Evolutionary conservation across 64 coral and sea anemone species (phyloP).

Genomic region (Dendronephthya gigantea): DNA sequence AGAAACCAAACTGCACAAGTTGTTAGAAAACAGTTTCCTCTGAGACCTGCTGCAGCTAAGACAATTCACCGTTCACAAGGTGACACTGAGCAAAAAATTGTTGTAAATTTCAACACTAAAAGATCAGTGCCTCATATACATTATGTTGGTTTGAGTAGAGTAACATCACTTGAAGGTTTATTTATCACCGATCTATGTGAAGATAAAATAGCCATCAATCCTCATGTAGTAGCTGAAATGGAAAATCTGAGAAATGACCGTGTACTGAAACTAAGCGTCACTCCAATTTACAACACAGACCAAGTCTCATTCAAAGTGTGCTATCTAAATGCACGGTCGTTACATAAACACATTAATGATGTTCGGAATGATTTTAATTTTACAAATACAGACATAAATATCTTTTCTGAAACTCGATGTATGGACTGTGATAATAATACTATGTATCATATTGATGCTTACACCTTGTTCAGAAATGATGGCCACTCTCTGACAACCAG

Average conservation of each 20-base stretch:
- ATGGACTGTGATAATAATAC: too few species aligned
- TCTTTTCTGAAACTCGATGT: too few species aligned
- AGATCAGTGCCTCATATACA: not conserved
- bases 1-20: not conserved
- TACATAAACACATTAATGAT: slow-evolving; percentile 30
- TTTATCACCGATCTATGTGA: slow-evolving; percentile 26
- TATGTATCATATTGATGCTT: too few species aligned
- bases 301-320: not conserved
- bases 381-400: too few species aligned
- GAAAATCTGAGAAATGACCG: not conserved
- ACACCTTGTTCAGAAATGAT: too few species aligned
- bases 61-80: too few species aligned
- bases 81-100: not conserved
- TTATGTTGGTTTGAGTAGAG: not conserved
- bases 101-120: not conserved
- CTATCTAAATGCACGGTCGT: slow-evolving; percentile 9
- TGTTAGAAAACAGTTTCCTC: not conserved
- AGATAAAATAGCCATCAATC: slow-evolving; percentile 23
- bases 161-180: not conserved
- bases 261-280: not conserved
- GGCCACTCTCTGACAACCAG: too few species aligned
- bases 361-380: slow-evolving; percentile 17
- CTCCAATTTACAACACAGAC: not conserved
- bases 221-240: slow-evolving; percentile 16
- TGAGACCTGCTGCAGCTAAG: too few species aligned